Conservation (phyloP, 1,140 invertebrate genomes). For the Hypsibius dujardini region DNA sequence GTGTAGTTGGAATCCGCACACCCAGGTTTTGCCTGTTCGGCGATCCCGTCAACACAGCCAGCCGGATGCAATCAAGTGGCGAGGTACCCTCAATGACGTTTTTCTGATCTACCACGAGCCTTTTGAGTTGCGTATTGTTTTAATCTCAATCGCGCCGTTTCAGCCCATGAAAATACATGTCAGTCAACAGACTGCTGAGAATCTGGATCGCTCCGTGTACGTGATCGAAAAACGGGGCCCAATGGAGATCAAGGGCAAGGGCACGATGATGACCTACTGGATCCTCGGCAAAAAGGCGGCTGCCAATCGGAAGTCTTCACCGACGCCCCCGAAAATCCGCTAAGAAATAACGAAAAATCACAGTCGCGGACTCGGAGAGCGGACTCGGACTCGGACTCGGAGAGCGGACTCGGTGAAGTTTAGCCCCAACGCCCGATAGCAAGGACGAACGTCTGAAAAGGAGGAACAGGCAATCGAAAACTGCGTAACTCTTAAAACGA, state of each 20-base stretch:
- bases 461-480: too few relatives aligned
- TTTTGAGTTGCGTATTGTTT: neutral
- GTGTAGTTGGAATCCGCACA: slow-evolving; percentile 11
- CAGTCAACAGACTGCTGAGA: neutral
- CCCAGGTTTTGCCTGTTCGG: slow-evolving; percentile 14
- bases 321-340: too few relatives aligned
- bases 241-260: slow-evolving; percentile 9
- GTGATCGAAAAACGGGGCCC: neutral
- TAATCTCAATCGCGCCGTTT: neutral
- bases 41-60: slow-evolving; percentile 10
- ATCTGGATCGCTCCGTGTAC: neutral
- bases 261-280: slow-evolving; percentile 12
- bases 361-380: too few relatives aligned
- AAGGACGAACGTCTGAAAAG: too few relatives aligned
- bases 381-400: too few relatives aligned
- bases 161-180: slow-evolving; percentile 14
- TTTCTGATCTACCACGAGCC: neutral
- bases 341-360: too few relatives aligned
- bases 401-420: too few relatives aligned
- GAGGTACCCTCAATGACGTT: neutral
- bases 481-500: too few relatives aligned
- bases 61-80: neutral
- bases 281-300: neutral
- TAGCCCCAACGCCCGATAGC: too few relatives aligned
- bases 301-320: too few relatives aligned